Percentiles rank a stretch among this genome's conserved stretches.
Evolutionary conservation across 2,888 invertebrate genomes (phyloP).

Genomic region (Ectobius pallidus): DNA sequence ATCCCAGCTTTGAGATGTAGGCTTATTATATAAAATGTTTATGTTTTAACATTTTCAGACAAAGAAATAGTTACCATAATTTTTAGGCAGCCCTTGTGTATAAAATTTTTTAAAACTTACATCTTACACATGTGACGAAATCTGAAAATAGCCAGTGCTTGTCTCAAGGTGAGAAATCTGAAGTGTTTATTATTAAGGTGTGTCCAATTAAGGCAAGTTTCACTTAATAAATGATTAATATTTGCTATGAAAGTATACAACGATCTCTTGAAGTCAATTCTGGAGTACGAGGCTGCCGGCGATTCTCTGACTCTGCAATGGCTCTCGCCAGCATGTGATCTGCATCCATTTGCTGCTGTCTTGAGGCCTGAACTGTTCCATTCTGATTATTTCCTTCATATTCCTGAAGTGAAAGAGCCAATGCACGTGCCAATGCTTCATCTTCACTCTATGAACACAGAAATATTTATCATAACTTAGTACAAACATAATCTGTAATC

Average conservation of each 20-base stretch:
- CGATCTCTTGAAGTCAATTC: neutral
- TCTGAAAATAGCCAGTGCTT: too few species aligned
- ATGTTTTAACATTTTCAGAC: too few species aligned
- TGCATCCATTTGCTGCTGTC: neutral
- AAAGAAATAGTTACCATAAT: too few species aligned
- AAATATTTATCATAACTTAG: neutral
- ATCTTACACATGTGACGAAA: too few species aligned
- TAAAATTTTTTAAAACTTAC: too few species aligned
- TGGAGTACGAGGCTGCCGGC: neutral
- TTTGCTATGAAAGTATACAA: neutral
- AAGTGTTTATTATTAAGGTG: too few species aligned
- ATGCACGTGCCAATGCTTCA: slow-evolving; percentile 13
- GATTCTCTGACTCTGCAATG: neutral
- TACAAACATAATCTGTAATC: neutral
- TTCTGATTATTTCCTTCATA: neutral
- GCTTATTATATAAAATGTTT: too few species aligned
- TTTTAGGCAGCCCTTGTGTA: too few species aligned
- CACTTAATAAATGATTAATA: too few species aligned
- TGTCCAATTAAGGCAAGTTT: too few species aligned
- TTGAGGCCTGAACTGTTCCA: neutral
- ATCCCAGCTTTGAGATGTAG: too few species aligned
- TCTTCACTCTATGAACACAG: slow-evolving; percentile 1
- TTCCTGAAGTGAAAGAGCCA: slow-evolving; percentile 8
- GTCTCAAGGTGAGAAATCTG: too few species aligned
- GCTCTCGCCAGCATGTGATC: neutral